phyloP scores from a whole-genome alignment of 2,888 invertebrate genomes.

The Nephrotoma guestfalica region DNA sequence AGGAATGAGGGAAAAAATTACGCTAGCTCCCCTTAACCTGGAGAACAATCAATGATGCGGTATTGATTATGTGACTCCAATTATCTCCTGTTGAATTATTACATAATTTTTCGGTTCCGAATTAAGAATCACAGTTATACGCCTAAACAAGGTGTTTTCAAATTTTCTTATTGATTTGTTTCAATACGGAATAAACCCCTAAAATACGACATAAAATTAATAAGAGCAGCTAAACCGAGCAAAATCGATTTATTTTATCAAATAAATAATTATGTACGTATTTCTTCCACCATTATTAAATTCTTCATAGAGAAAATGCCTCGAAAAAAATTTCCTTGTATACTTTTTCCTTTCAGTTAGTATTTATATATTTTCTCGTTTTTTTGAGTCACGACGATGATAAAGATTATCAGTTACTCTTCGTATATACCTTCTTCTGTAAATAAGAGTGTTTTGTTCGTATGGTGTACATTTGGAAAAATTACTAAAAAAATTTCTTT shows the following conservation, averaged over 20 bases:
- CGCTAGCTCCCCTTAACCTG: too few species aligned
- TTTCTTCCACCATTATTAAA: background rate
- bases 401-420: background rate
- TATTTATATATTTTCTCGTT: background rate
- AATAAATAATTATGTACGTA: background rate
- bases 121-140: too few species aligned
- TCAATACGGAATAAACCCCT: too few species aligned
- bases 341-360: background rate
- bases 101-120: too few species aligned
- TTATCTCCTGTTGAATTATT: too few species aligned
- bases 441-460: background rate
- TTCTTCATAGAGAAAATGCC: background rate
- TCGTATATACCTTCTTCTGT: background rate
- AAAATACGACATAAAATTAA: too few species aligned
- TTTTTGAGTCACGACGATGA: background rate
- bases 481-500: background rate
- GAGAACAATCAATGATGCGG: too few species aligned
- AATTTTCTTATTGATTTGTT: too few species aligned
- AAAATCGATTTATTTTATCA: background rate
- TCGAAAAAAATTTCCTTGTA: background rate
- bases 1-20: too few species aligned
- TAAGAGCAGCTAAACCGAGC: background rate
- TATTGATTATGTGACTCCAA: too few species aligned
- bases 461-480: background rate
- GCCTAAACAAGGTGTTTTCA: too few species aligned